phyloP scores from a whole-genome alignment of 2,888 invertebrate genomes.

The Smittia aterrima region DNA sequence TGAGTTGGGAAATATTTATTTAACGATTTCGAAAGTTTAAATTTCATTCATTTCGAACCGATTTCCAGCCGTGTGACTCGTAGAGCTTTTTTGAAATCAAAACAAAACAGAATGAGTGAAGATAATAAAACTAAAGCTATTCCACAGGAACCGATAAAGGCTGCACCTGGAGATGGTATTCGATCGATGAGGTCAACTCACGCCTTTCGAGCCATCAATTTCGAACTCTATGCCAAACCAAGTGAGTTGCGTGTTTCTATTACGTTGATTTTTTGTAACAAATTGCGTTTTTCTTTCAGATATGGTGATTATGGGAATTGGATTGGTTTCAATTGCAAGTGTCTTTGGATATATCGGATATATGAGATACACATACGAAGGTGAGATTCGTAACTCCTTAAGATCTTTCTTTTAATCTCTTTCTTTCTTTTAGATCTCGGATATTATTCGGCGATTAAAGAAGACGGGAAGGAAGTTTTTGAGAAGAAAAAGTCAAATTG shows the following conservation, averaged over 20 bases:
- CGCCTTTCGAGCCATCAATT: constrained; percentile 79
- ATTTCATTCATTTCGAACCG: too few species aligned
- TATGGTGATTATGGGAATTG: constrained; percentile 78
- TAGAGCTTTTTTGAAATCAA: too few species aligned
- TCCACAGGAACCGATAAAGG: constrained; percentile 35
- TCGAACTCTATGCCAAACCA: constrained; percentile 84
- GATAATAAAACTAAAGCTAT: neutral
- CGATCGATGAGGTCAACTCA: constrained; percentile 70
- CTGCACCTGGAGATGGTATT: constrained; percentile 71
- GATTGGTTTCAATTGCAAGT: constrained; percentile 69
- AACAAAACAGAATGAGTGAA: too few species aligned
- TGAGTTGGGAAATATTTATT: too few species aligned
- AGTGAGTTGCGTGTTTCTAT: neutral
- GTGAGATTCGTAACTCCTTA: constrained; percentile 75
- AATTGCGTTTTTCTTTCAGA: constrained; percentile 57
- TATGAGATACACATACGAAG: constrained; percentile 78
- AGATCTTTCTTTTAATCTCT: neutral
- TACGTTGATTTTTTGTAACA: constrained; percentile 27
- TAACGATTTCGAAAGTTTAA: too few species aligned
- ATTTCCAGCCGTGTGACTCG: too few species aligned
- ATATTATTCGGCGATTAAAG: constrained; percentile 75
- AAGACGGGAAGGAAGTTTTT: constrained; percentile 74
- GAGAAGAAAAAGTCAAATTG: constrained; percentile 76
- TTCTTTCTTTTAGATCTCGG: constrained; percentile 50
- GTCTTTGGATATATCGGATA: constrained; percentile 80